Base-by-base conservation (phyloP, 2,113 vertebrate genomes). In the Phalacrocorax brasilianus region DNA sequence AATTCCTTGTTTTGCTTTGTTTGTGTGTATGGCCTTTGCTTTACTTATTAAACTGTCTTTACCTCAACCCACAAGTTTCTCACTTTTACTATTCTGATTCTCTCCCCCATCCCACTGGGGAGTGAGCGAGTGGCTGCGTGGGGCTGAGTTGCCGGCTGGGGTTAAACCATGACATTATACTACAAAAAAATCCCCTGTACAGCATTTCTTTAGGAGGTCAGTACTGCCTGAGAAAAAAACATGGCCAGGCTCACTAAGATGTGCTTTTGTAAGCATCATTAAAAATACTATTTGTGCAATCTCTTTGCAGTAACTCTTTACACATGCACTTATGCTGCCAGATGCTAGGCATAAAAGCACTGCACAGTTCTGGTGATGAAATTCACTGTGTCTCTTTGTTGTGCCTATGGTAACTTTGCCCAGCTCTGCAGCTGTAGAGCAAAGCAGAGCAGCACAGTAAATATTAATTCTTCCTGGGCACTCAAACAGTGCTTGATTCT, bases 211-310 rank as follows among this genome's bases (percentile, higher is more conserved):
- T 30, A 84, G 81, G 42, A 93, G 58, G 53, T 89, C 65, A 68
- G 55, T 52, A 55, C n/a, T 75, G 74, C 77, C 72, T 56, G 42
- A 87, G 76, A 52, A 61, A 62, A 67, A 73, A 82, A 90, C 30
- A 23, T 27, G 66, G 72, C 49, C 61, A 81, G 76, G 73, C 77
- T 83, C 1, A 7, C 78, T 65, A 53, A 56, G 89, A 85, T 47
- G 32, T 65, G 50, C 72, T 93, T 92, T 79, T 92, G 85, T 58
- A 96, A 96, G 70, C 74, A 87, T 49, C 72, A 86, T 88, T 90
- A 95, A 91, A 93, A 89, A 79, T 45, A 63, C n/a, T 87, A 16
- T 77, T 96, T 88, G 84, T 89, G 70, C 85, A 96, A 91, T 87
- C 73, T 87, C 80, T 71, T 73, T 76, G 76, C 80, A 93, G 11